A percentile compares a stretch with the other conserved stretches of the same genome.
Conservation (phyloP, 1,140 invertebrate species). For the Venustaconcha ellipsiformis region DNA sequence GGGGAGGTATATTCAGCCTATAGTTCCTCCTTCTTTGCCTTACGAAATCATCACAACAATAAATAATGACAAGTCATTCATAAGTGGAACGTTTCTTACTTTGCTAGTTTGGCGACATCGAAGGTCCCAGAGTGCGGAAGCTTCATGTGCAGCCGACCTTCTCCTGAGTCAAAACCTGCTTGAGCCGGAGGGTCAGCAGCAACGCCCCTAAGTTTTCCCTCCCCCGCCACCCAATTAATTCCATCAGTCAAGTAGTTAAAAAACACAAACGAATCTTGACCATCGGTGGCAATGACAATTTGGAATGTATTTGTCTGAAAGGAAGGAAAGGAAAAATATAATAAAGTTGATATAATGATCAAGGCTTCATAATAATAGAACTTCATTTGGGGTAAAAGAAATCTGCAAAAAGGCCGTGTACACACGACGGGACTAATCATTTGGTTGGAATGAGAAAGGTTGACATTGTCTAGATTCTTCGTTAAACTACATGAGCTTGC, state of each 20-base stretch:
- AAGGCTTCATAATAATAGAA: background rate
- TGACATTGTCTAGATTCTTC: background rate
- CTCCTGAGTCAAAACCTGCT: slow-evolving; percentile 88
- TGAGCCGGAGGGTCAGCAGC: slow-evolving; percentile 85
- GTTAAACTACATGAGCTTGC: background rate
- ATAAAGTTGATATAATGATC: background rate
- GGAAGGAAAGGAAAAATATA: slow-evolving; percentile 27
- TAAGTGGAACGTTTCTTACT: slow-evolving; percentile 70
- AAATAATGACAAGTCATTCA: too few relatives aligned
- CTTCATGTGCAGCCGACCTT: slow-evolving; percentile 77
- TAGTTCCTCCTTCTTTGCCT: too few relatives aligned
- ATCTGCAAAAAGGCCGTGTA: background rate
- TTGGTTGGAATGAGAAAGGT: background rate
- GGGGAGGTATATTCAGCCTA: too few relatives aligned
- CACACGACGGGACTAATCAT: background rate
- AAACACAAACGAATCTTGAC: slow-evolving; percentile 83
- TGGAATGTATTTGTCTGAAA: slow-evolving; percentile 83
- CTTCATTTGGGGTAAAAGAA: background rate
- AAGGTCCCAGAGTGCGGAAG: slow-evolving; percentile 89
- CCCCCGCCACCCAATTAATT: slow-evolving; percentile 90
- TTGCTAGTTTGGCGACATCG: slow-evolving; percentile 81
- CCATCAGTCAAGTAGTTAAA: slow-evolving; percentile 89
- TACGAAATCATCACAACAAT: too few relatives aligned
- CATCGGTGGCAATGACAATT: slow-evolving; percentile 85
- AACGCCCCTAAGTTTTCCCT: slow-evolving; percentile 76